These are phyloP conservation scores for Cyanoderma ruficeps DNA, from an alignment of 2,113 vertebrate genomes.

Conservation along the genomic window DNA sequence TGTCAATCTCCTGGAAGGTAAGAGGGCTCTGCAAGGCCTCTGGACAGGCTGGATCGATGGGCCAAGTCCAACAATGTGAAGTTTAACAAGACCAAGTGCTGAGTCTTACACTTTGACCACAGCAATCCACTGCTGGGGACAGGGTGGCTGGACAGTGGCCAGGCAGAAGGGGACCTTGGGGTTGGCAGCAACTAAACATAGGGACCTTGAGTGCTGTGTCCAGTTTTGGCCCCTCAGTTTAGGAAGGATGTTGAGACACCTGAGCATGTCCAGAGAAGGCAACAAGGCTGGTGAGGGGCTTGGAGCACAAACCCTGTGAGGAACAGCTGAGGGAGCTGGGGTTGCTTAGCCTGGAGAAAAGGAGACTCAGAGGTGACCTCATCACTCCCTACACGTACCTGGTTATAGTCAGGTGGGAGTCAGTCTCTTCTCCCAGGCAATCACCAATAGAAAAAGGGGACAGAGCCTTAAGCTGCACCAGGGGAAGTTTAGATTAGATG, in stretches of 20 bases:
- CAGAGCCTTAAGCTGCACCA: not conserved
- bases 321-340: not conserved
- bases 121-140: not conserved
- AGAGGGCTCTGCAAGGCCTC: too few relatives aligned
- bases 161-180: not conserved
- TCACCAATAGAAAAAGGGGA: not conserved
- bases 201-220: not conserved
- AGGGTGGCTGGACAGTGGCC: not conserved
- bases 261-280: not conserved
- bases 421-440: not conserved
- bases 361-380: not conserved
- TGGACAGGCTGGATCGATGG: not conserved
- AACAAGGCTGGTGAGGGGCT: not conserved
- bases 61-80: not conserved
- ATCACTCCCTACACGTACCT: not conserved
- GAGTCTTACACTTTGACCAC: not conserved
- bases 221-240: not conserved
- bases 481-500: too few relatives aligned
- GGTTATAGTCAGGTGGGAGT: not conserved
- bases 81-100: not conserved
- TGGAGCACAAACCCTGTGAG: not conserved
- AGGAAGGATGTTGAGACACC: not conserved
- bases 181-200: not conserved
- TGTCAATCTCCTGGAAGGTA: not conserved
- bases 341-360: not conserved